phyloP scores from a whole-genome alignment of 2,113 vertebrate species.

The Leptobrachium ailaonicum region DNA sequence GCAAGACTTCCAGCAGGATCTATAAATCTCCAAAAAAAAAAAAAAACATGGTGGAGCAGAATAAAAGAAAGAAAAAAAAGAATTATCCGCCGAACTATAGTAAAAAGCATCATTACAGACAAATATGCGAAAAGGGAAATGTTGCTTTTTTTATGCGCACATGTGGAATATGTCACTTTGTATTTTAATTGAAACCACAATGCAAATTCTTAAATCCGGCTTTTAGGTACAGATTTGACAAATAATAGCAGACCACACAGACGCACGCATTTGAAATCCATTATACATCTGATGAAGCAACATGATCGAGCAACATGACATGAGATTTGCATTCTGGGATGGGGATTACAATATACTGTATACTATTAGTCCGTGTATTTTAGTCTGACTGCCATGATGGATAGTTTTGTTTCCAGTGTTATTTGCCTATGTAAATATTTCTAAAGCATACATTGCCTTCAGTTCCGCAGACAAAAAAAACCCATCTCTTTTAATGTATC shows the following conservation, averaged over 20 bases:
- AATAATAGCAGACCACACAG: not conserved
- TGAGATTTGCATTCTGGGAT: not conserved
- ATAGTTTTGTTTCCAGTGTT: not conserved
- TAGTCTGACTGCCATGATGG: not conserved
- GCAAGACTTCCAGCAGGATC: no score
- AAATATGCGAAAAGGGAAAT: no score
- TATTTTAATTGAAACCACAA: not conserved
- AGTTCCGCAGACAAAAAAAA: no score
- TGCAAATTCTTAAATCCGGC: not conserved
- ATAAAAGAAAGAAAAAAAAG: no score
- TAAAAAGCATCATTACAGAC: no score
- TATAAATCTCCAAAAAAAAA: no score
- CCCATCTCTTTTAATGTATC: no score
- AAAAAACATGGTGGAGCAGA: no score
- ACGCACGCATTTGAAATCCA: not conserved
- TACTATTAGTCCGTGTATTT: not conserved
- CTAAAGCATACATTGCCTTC: not conserved
- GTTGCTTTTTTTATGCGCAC: no score
- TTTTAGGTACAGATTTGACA: not conserved
- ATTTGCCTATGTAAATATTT: constrained; percentile 6
- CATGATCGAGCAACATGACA: no score
- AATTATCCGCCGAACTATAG: no score
- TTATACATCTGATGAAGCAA: not conserved
- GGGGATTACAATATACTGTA: constrained; percentile 4
- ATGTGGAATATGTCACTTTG: not conserved